A percentile compares a stretch with the other conserved stretches of the same genome.
Evolutionary conservation across 2,113 vertebrate genomes (phyloP).

Genomic region (Morone chrysops): DNA sequence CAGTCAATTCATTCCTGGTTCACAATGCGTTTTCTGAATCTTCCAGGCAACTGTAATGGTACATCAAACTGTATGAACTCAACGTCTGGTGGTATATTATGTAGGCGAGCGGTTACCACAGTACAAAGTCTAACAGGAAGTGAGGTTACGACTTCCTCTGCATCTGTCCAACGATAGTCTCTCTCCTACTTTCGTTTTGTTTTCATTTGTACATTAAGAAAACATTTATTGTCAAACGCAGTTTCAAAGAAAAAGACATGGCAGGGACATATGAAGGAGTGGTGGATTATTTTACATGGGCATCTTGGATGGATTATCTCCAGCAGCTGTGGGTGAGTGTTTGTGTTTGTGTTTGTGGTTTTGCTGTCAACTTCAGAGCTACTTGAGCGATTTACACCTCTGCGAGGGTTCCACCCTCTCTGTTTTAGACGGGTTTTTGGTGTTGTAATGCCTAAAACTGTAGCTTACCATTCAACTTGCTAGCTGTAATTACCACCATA

Average conservation of each 20-base stretch:
- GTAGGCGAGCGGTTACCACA: neutral
- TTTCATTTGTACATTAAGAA: neutral
- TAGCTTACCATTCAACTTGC: neutral
- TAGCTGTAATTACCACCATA: neutral
- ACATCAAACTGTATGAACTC: neutral
- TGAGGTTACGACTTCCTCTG: constrained; percentile 29
- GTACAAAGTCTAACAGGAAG: constrained; percentile 17
- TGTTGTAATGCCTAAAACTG: neutral
- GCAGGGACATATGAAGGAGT: neutral
- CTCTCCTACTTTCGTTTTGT: neutral
- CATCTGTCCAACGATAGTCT: neutral
- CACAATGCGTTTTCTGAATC: neutral
- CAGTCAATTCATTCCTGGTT: neutral
- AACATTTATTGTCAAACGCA: neutral
- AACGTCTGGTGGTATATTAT: neutral
- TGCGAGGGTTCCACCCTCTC: no score
- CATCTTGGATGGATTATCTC: constrained; percentile 31
- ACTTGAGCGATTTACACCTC: neutral
- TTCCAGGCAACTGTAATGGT: neutral
- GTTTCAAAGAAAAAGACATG: neutral
- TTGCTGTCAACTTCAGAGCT: neutral
- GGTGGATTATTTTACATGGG: constrained; percentile 23
- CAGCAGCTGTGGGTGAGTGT: constrained; percentile 49
- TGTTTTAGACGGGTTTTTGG: neutral
- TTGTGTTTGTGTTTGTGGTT: neutral